A percentile compares a stretch with the other conserved stretches of the same genome.
Conservation (phyloP, 2,113 vertebrate species). For the Syrmaticus mikado region DNA sequence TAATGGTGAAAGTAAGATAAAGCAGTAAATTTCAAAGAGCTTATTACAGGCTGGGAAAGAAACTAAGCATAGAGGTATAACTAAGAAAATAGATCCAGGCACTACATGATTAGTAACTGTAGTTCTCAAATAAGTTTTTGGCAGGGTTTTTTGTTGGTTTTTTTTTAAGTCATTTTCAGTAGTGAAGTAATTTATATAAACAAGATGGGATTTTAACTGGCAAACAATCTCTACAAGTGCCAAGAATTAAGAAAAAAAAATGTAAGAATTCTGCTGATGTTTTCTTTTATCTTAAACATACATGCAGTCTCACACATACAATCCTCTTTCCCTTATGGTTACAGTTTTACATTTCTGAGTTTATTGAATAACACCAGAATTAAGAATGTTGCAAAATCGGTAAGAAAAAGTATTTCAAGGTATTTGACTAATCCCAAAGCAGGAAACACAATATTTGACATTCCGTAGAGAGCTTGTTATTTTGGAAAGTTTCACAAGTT, state of each 20-base stretch:
- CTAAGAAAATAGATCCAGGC: background rate
- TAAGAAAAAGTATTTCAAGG: background rate
- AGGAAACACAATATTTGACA: background rate
- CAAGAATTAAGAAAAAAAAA: too few relatives aligned
- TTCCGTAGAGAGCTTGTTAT: background rate
- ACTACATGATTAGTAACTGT: background rate
- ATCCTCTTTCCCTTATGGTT: background rate
- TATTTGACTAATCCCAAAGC: background rate
- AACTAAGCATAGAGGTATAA: background rate
- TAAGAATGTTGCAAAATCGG: background rate
- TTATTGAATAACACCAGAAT: background rate
- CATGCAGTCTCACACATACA: background rate
- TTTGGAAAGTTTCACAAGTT: background rate
- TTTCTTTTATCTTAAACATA: background rate
- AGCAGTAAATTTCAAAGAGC: background rate
- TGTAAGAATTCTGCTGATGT: too few relatives aligned
- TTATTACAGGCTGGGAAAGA: background rate
- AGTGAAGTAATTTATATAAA: background rate
- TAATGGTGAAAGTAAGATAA: background rate
- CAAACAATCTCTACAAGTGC: too few relatives aligned
- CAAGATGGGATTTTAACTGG: background rate
- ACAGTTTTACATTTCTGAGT: background rate
- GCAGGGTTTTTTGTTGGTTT: background rate
- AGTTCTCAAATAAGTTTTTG: background rate
- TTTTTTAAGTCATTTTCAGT: background rate